phyloP scores from a whole-genome alignment of 2,888 invertebrate genomes.

The Pachydiplax longipennis region DNA sequence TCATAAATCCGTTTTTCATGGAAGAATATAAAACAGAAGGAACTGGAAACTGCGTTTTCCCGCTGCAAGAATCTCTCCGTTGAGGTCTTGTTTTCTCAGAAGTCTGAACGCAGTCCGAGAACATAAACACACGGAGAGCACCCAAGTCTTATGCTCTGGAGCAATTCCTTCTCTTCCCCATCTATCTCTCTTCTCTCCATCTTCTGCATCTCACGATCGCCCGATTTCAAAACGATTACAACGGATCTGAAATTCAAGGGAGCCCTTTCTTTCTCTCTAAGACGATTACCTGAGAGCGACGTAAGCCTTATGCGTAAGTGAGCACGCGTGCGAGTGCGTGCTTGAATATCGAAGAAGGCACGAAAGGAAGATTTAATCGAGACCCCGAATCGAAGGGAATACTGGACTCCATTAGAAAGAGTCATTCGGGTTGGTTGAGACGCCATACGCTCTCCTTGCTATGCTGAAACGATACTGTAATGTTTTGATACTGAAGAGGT shows the following conservation, averaged over 20 bases:
- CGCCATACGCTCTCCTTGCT: no score
- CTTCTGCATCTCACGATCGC: not conserved
- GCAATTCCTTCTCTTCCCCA: not conserved
- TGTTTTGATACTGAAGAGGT: not conserved
- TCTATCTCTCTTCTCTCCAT: not conserved
- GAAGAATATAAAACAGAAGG: not conserved
- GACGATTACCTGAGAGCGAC: not conserved
- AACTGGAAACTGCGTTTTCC: not conserved
- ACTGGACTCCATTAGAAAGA: not conserved
- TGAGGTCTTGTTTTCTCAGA: constrained; percentile 20
- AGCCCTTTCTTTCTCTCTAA: not conserved
- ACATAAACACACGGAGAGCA: not conserved
- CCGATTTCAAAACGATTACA: constrained; percentile 41
- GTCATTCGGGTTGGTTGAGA: not conserved
- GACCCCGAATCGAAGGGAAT: not conserved
- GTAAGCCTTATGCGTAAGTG: not conserved
- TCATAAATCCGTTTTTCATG: not conserved
- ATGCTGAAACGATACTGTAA: not conserved
- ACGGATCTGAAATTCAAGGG: constrained; percentile 40
- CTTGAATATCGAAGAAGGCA: not conserved
- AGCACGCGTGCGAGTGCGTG: not conserved
- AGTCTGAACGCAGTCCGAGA: constrained; percentile 3
- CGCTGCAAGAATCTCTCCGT: not conserved
- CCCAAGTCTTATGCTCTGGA: not conserved
- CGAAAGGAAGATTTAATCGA: not conserved